phyloP scores from a whole-genome alignment of 2,113 vertebrate genomes.

The Pipra filicauda region DNA sequence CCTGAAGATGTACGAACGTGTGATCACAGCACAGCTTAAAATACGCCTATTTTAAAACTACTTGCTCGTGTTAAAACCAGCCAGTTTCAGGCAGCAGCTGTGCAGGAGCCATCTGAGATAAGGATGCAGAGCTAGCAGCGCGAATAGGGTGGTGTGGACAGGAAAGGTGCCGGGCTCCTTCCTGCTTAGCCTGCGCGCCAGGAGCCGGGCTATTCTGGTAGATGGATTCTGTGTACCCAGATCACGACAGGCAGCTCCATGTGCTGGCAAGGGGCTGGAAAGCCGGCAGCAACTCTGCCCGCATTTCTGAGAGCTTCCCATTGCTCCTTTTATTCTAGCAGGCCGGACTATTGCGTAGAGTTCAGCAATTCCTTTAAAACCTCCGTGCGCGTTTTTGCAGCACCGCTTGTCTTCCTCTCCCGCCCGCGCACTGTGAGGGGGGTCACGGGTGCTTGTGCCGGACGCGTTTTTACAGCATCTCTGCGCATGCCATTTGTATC shows the following conservation, averaged over 20 bases:
- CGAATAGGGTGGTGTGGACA: not conserved
- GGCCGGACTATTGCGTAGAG: not conserved
- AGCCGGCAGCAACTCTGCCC: not conserved
- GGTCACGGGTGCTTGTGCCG: not conserved
- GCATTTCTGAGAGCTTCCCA: not conserved
- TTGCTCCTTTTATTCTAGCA: not conserved
- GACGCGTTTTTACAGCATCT: not conserved
- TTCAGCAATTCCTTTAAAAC: not conserved
- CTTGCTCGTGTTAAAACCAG: not conserved
- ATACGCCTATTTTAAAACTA: not conserved
- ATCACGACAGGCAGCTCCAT: conserved; percentile 24
- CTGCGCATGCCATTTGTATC: not conserved
- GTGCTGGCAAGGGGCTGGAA: not conserved
- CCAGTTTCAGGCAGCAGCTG: conserved; percentile 30
- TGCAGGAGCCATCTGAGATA: conserved; percentile 18
- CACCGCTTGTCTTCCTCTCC: not conserved
- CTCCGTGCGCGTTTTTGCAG: not conserved
- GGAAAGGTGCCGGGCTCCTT: conserved; percentile 41
- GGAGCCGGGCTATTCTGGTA: conserved; percentile 16
- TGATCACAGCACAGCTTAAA: not conserved
- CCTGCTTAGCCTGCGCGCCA: not conserved
- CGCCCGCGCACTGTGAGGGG: not conserved
- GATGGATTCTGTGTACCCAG: conserved; percentile 2
- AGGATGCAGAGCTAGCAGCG: not conserved
- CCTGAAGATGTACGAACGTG: not conserved